phyloP scores from a whole-genome alignment of 2,888 invertebrate species.

The Bembecia ichneumoniformis region DNA sequence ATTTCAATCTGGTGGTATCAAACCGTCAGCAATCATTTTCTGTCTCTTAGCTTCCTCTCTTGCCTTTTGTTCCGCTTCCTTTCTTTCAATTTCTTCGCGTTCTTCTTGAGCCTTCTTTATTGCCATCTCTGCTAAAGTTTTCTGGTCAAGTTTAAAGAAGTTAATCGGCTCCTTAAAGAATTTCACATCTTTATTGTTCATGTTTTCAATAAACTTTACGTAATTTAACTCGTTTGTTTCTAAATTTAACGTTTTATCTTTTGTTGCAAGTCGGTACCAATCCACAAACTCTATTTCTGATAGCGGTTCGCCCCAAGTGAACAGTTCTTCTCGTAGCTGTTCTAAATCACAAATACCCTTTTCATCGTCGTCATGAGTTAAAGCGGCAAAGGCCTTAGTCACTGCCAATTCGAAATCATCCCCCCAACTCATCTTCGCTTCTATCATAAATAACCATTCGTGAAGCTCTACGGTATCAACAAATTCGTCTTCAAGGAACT shows the following conservation, averaged over 20 bases:
- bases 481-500: conserved; percentile 53
- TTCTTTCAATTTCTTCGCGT: conserved; percentile 38
- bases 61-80: conserved; percentile 41
- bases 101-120: conserved; percentile 50
- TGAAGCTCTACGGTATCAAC: conserved; percentile 56
- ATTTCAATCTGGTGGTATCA: conserved; percentile 26
- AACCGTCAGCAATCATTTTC: conserved; percentile 50
- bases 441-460: conserved; percentile 58
- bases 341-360: conserved; percentile 41
- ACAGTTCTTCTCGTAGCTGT: conserved; percentile 39
- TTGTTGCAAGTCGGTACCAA: conserved; percentile 40
- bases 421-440: conserved; percentile 54
- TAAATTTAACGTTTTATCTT: conserved; percentile 43
- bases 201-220: conserved; percentile 52
- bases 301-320: conserved; percentile 54
- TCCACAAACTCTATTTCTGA: conserved; percentile 49
- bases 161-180: conserved; percentile 54
- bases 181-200: conserved; percentile 49
- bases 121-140: conserved; percentile 55
- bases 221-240: conserved; percentile 41
- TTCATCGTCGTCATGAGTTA: conserved; percentile 54
- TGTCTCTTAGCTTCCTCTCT: conserved; percentile 48
- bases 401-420: conserved; percentile 52
- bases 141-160: conserved; percentile 61
- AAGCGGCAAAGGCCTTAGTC: conserved; percentile 43